Evolutionary conservation across 2,797 vertebrate genomes (phyloP).

Genomic region (Esox lucius): DNA sequence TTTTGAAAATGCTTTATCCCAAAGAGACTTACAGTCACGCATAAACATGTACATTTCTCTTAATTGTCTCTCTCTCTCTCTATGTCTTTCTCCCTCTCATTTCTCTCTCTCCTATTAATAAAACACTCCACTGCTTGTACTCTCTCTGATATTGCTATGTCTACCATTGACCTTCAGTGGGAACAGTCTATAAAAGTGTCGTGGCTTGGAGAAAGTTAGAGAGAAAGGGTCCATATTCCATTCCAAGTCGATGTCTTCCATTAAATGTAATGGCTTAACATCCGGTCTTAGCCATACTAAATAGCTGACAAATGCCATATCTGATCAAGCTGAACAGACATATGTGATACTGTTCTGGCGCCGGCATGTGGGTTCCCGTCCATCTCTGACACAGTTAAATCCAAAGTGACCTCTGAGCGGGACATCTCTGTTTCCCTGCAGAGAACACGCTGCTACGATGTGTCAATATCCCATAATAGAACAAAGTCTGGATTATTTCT

Average conservation of each 20-base stretch:
- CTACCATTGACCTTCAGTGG: slow-evolving; percentile 62
- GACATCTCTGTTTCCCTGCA: background rate
- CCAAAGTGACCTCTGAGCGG: background rate
- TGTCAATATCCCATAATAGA: too few species aligned
- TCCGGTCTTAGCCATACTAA: background rate
- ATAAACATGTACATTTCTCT: too few species aligned
- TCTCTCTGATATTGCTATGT: slow-evolving; percentile 42
- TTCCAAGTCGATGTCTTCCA: background rate
- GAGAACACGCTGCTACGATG: background rate
- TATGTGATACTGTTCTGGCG: background rate
- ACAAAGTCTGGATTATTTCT: too few species aligned
- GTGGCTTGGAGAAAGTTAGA: background rate
- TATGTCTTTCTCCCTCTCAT: too few species aligned
- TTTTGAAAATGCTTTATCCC: too few species aligned
- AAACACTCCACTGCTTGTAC: slow-evolving; percentile 39
- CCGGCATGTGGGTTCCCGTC: background rate
- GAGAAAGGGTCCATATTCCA: slow-evolving; percentile 3
- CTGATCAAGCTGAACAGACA: background rate
- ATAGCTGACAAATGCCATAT: background rate
- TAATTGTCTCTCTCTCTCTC: background rate
- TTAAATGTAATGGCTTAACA: background rate
- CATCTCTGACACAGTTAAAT: background rate
- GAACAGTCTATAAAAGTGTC: slow-evolving; percentile 15
- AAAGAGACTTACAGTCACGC: too few species aligned
- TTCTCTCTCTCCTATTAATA: slow-evolving; percentile 56